phyloP scores from a whole-genome alignment of 2,888 invertebrate genomes.

The Laspeyria flexula region DNA sequence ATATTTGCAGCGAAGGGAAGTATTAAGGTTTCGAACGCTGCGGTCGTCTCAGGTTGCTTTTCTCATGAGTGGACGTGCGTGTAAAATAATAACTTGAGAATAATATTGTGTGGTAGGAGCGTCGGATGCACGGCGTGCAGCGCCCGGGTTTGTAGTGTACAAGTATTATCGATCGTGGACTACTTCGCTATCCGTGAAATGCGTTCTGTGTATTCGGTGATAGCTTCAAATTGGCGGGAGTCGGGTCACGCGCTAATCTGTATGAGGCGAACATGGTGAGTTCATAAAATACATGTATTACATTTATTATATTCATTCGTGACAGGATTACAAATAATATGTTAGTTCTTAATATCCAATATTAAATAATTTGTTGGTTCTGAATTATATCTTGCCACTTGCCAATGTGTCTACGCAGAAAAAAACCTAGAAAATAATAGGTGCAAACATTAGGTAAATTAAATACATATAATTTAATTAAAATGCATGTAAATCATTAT shows the following conservation, averaged over 20 bases:
- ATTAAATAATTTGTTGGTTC: neutral
- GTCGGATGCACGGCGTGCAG: constrained; percentile 68
- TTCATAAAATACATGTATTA: constrained; percentile 46
- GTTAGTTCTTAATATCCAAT: neutral
- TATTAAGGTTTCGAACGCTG: constrained; percentile 85
- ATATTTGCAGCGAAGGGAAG: constrained; percentile 85
- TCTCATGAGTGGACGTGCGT: constrained; percentile 85
- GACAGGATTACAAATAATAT: neutral
- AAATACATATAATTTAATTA: no score
- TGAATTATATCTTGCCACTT: no score
- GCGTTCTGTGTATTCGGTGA: constrained; percentile 74
- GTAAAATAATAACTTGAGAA: constrained; percentile 85
- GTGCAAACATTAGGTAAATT: no score
- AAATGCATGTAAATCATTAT: no score
- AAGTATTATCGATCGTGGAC: constrained; percentile 78
- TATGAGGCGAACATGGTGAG: constrained; percentile 65
- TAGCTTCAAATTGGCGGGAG: constrained; percentile 78
- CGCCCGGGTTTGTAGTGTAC: constrained; percentile 71
- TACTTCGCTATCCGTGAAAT: constrained; percentile 69
- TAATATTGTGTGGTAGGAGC: constrained; percentile 78
- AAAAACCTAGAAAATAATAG: no score
- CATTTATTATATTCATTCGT: constrained; percentile 19
- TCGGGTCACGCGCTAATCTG: constrained; percentile 56
- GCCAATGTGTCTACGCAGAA: no score
- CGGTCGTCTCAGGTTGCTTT: constrained; percentile 86